These are phyloP conservation scores for Spisula subtruncata DNA, from an alignment of 2,888 invertebrate species.

Conservation along the genomic window DNA sequence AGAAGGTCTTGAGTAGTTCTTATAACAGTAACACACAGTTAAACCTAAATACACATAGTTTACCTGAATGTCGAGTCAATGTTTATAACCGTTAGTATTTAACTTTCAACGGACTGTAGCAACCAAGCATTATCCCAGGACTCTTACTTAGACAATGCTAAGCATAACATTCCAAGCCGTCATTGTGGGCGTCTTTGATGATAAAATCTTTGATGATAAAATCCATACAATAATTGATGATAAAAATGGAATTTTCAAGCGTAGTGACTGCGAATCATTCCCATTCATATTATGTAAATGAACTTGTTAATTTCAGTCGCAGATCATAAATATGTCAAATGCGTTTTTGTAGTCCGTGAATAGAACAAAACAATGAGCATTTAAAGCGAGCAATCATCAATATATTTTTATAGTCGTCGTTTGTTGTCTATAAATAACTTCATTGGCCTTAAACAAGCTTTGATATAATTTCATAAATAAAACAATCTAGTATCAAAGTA, in stretches of 20 bases:
- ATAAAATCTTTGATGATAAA: neutral
- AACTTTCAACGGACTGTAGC: too few relatives aligned
- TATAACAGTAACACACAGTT: too few relatives aligned
- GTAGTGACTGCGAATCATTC: too few relatives aligned
- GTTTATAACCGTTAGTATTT: too few relatives aligned
- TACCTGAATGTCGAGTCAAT: too few relatives aligned
- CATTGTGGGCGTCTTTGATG: constrained; percentile 13
- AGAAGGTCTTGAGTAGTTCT: too few relatives aligned
- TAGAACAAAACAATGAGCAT: constrained; percentile 2
- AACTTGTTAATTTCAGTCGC: constrained; percentile 30
- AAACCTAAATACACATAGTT: too few relatives aligned
- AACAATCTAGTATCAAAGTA: too few relatives aligned
- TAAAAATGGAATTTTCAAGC: neutral
- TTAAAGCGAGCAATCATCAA: neutral
- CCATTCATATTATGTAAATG: constrained; percentile 34
- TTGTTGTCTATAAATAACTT: neutral
- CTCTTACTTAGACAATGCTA: neutral
- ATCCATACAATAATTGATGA: neutral
- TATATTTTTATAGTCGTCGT: constrained; percentile 4
- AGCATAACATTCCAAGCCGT: neutral
- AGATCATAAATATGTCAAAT: constrained; percentile 36
- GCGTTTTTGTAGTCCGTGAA: constrained; percentile 25
- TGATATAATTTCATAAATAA: neutral
- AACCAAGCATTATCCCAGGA: too few relatives aligned
- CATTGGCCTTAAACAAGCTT: constrained; percentile 2